Conservation (phyloP, 2,113 vertebrate species). For the Entelurus aequoreus region DNA sequence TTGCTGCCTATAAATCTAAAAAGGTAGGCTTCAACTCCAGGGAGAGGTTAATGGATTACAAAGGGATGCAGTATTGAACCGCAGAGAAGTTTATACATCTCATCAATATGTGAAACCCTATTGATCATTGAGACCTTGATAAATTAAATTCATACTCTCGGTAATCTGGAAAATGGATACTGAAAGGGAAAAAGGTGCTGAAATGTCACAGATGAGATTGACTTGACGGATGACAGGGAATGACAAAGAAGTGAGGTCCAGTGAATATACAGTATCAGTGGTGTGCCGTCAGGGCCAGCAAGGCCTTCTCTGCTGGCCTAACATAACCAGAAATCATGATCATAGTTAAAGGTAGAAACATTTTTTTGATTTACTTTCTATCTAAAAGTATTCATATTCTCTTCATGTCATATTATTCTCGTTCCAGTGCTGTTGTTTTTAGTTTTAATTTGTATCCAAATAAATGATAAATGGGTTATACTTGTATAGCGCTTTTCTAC, state of each 20-base stretch:
- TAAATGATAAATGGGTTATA: too few relatives aligned
- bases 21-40: slow-evolving; percentile 76
- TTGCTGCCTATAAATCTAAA: slow-evolving; percentile 75
- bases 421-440: too few relatives aligned
- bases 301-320: too few relatives aligned
- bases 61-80: slow-evolving; percentile 79
- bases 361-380: too few relatives aligned
- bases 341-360: too few relatives aligned
- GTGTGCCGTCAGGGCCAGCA: too few relatives aligned
- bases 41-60: slow-evolving; percentile 83
- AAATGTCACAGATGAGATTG: not conserved
- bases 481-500: too few relatives aligned
- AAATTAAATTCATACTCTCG: slow-evolving; percentile 76
- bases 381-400: too few relatives aligned
- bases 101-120: slow-evolving; percentile 77
- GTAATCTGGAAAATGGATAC: slow-evolving; percentile 55
- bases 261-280: not conserved
- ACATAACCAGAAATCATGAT: too few relatives aligned
- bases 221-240: not conserved
- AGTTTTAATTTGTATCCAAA: too few relatives aligned
- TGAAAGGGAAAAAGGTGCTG: slow-evolving; percentile 21
- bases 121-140: slow-evolving; percentile 74
- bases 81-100: slow-evolving; percentile 77
- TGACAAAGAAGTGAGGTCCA: not conserved
- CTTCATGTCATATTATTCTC: too few relatives aligned